Conservation (phyloP, 2,888 invertebrate genomes). For the Agrochola litura region DNA sequence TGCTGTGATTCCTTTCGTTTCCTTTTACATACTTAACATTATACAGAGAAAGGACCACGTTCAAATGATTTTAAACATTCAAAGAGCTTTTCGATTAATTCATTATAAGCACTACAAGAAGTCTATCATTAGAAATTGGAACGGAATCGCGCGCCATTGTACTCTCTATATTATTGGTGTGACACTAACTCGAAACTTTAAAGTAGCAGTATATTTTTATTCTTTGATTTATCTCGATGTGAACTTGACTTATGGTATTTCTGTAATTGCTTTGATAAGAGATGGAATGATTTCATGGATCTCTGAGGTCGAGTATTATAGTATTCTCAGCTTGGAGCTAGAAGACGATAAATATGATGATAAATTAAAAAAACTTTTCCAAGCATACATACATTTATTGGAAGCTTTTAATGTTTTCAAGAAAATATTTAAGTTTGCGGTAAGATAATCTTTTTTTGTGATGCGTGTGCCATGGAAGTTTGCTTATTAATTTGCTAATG, state of each 20-base stretch:
- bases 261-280: constrained; percentile 1
- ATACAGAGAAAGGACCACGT: constrained; percentile 9
- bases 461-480: background rate
- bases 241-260: background rate
- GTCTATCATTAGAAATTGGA: constrained; percentile 4
- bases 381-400: constrained; percentile 12
- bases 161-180: background rate
- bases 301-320: constrained; percentile 4
- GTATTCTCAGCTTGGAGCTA: constrained; percentile 1
- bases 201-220: constrained; percentile 5
- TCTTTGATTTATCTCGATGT: constrained; percentile 12
- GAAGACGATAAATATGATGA: constrained; percentile 14
- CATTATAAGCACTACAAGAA: constrained; percentile 10
- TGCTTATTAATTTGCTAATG: too few relatives aligned
- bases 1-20: background rate
- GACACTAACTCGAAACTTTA: background rate
- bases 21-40: constrained; percentile 3
- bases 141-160: background rate
- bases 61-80: constrained; percentile 10
- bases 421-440: constrained; percentile 23
- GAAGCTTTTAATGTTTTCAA: constrained; percentile 21
- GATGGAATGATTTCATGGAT: constrained; percentile 9
- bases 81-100: constrained; percentile 8
- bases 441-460: background rate
- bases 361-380: constrained; percentile 7